These are phyloP conservation scores for Melanaphis sacchari DNA, from an alignment of 1,140 invertebrate species.

Conservation along the genomic window DNA sequence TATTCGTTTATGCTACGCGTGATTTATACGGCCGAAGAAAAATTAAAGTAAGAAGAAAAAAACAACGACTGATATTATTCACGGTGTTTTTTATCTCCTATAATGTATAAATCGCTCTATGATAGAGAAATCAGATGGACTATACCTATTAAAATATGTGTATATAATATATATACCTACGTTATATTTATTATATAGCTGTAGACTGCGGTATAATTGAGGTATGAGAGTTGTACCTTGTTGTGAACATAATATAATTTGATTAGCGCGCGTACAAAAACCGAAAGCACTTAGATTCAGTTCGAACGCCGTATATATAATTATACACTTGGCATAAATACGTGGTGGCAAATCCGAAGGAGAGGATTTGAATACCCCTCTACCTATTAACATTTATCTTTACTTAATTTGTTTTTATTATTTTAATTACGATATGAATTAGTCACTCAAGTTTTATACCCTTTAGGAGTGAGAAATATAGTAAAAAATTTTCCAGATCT, in stretches of 20 bases:
- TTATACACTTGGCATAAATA: neutral
- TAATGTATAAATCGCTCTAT: neutral
- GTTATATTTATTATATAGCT: neutral
- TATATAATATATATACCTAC: neutral
- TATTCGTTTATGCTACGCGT: constrained; percentile 27
- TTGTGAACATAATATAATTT: neutral
- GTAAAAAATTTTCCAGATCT: too few relatives aligned
- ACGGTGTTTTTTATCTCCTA: neutral
- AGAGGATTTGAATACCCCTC: too few relatives aligned
- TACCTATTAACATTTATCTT: too few relatives aligned
- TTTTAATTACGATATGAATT: too few relatives aligned
- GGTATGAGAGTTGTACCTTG: neutral
- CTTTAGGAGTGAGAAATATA: too few relatives aligned
- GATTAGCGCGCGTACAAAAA: neutral
- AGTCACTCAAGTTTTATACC: too few relatives aligned
- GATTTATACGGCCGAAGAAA: neutral
- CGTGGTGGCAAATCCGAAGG: too few relatives aligned
- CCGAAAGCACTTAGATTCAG: neutral
- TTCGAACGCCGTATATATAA: neutral
- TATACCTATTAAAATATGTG: neutral
- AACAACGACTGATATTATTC: neutral
- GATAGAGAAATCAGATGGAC: constrained; percentile 16
- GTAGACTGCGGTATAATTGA: neutral
- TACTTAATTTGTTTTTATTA: too few relatives aligned
- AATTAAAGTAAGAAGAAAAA: neutral